These are phyloP conservation scores for Drosophila tripunctata DNA, from an alignment of 2,888 invertebrate genomes.

Conservation along the genomic window DNA sequence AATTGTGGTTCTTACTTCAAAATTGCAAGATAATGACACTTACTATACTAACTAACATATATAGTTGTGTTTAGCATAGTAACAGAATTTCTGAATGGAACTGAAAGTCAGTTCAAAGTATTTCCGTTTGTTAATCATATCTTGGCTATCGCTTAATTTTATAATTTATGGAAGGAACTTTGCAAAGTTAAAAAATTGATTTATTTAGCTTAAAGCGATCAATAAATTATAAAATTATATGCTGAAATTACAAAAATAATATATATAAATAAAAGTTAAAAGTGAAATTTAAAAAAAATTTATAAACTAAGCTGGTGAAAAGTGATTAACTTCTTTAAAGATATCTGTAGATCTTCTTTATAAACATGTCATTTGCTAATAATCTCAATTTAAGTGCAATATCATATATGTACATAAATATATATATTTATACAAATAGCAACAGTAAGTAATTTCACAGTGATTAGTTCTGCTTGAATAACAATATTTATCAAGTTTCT, in stretches of 20 bases:
- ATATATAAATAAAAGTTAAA: too few species aligned
- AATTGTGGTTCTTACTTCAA: too few species aligned
- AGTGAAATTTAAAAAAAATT: neutral
- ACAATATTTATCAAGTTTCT: slow-evolving; percentile 7
- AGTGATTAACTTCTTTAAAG: too few species aligned
- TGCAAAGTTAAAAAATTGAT: too few species aligned
- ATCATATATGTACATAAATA: neutral
- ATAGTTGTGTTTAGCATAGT: slow-evolving; percentile 1
- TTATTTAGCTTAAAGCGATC: too few species aligned
- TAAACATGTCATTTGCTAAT: neutral
- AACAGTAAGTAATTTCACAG: neutral
- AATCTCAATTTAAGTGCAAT: too few species aligned
- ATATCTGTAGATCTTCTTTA: neutral
- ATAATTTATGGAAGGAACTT: too few species aligned
- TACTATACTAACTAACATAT: too few species aligned
- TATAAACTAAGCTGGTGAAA: too few species aligned
- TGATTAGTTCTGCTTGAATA: slow-evolving; percentile 9
- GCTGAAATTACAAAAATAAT: too few species aligned
- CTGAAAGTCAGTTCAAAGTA: neutral
- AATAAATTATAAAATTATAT: too few species aligned
- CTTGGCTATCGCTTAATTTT: neutral
- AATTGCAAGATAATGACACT: neutral
- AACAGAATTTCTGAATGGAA: neutral
- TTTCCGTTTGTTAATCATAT: neutral
- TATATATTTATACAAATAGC: neutral